A percentile compares a stretch with the other conserved stretches of the same genome.
Conservation (phyloP, 1,140 invertebrate species). For the Drosophila tristis region DNA sequence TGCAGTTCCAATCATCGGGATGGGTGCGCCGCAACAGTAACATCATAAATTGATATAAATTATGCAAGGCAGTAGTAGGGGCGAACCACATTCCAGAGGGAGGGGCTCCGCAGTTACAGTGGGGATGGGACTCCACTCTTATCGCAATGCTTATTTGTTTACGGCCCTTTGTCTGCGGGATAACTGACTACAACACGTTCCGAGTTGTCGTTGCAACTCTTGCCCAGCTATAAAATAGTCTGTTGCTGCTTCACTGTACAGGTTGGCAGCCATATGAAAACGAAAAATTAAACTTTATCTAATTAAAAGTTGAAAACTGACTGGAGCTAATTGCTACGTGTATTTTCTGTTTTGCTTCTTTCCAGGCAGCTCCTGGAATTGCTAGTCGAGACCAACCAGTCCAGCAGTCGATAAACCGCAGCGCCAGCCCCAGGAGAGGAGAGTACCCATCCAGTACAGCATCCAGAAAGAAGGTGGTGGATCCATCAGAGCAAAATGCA, state of each 20-base stretch:
- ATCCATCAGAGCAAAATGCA: conserved; percentile 52
- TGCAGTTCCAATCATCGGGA: conserved; percentile 48
- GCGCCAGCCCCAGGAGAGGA: neutral
- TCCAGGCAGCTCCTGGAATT: conserved; percentile 59
- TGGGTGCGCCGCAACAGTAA: conserved; percentile 32
- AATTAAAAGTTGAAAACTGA: conserved; percentile 73
- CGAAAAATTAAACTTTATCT: conserved; percentile 52
- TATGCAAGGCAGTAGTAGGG: conserved; percentile 45
- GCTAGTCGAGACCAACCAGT: conserved; percentile 57
- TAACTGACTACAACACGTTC: neutral
- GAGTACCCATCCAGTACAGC: neutral
- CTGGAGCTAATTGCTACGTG: conserved; percentile 49
- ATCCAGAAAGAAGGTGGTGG: neutral
- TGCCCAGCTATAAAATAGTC: too few relatives aligned
- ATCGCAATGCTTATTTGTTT: conserved; percentile 38
- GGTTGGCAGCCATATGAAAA: neutral
- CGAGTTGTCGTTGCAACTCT: too few relatives aligned
- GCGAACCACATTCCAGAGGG: conserved; percentile 11
- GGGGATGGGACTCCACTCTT: neutral
- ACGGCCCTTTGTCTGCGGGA: conserved; percentile 32
- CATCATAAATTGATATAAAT: conserved; percentile 55
- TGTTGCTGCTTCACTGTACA: conserved; percentile 1
- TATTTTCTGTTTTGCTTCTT: conserved; percentile 21
- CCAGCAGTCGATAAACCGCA: conserved; percentile 36
- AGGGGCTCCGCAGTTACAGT: too few relatives aligned